phyloP scores from a whole-genome alignment of 2,113 vertebrate genomes.

The Rhinichthys klamathensis region DNA sequence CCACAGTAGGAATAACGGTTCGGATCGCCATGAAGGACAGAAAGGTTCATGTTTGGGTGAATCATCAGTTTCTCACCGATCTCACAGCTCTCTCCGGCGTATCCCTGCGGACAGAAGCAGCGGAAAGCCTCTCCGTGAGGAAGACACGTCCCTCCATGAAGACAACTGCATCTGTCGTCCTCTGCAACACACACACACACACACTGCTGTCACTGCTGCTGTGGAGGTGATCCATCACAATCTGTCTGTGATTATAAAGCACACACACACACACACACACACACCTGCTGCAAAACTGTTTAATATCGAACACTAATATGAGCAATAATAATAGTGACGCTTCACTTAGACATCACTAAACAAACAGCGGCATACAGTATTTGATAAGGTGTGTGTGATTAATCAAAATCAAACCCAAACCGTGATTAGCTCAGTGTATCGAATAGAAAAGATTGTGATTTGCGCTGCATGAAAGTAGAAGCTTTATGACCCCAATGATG shows the following conservation, averaged over 20 bases:
- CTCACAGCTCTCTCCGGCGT: slow-evolving; percentile 93
- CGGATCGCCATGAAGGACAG: too few species aligned
- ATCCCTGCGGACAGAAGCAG: slow-evolving; percentile 89
- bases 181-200: slow-evolving; percentile 39
- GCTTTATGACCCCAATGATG: background rate
- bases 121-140: slow-evolving; percentile 82
- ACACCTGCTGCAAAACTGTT: background rate
- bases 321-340: background rate
- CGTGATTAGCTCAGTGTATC: background rate
- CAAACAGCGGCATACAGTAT: background rate
- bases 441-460: background rate
- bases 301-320: background rate
- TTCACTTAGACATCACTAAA: background rate
- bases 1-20: too few species aligned
- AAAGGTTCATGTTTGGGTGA: background rate
- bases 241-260: slow-evolving; percentile 35
- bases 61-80: slow-evolving; percentile 85
- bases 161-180: slow-evolving; percentile 84
- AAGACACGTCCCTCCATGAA: slow-evolving; percentile 87
- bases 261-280: background rate
- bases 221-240: slow-evolving; percentile 18
- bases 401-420: background rate
- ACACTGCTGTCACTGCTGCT: background rate
- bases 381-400: background rate
- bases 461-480: background rate